Percentiles rank a stretch among this genome's conserved stretches.
phyloP scores from a whole-genome alignment of 2,888 invertebrate species.

The Hypena proboscidalis region DNA sequence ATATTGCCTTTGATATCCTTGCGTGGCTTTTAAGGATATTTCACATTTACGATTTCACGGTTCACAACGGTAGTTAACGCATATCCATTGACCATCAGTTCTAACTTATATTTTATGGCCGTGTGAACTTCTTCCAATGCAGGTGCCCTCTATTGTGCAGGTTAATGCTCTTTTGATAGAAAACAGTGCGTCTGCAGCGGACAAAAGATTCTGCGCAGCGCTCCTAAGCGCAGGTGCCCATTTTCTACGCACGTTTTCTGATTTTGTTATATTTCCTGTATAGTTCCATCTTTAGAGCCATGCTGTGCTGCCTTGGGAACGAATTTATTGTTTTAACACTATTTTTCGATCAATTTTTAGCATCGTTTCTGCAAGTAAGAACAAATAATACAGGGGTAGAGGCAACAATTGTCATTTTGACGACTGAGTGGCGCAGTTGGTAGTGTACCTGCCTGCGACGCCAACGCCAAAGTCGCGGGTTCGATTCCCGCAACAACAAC shows the following conservation, averaged over 20 bases:
- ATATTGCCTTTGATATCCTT: neutral
- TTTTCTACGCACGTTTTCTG: constrained; percentile 35
- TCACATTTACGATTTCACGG: too few species aligned
- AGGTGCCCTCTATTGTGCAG: constrained; percentile 56
- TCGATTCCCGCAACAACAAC: too few species aligned
- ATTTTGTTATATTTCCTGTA: constrained; percentile 17
- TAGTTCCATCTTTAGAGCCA: constrained; percentile 5
- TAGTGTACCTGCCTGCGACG: too few species aligned
- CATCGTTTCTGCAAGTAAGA: too few species aligned
- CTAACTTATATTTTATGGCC: constrained; percentile 61
- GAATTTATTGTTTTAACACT: too few species aligned
- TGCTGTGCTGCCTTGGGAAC: too few species aligned
- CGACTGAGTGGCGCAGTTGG: too few species aligned
- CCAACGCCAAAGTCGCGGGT: too few species aligned
- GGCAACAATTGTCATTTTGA: too few species aligned
- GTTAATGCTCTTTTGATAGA: constrained; percentile 48
- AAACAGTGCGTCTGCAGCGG: constrained; percentile 21
- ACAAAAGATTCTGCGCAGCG: constrained; percentile 29
- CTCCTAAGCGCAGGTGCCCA: constrained; percentile 25
- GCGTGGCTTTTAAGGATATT: constrained; percentile 1
- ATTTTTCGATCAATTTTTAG: too few species aligned
- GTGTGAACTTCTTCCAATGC: constrained; percentile 61
- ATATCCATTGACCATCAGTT: constrained; percentile 29
- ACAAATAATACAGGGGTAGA: too few species aligned
- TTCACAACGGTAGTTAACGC: constrained; percentile 18